Base-by-base conservation (phyloP, 2,888 invertebrate genomes). In the Polylopha cassiicola region DNA sequence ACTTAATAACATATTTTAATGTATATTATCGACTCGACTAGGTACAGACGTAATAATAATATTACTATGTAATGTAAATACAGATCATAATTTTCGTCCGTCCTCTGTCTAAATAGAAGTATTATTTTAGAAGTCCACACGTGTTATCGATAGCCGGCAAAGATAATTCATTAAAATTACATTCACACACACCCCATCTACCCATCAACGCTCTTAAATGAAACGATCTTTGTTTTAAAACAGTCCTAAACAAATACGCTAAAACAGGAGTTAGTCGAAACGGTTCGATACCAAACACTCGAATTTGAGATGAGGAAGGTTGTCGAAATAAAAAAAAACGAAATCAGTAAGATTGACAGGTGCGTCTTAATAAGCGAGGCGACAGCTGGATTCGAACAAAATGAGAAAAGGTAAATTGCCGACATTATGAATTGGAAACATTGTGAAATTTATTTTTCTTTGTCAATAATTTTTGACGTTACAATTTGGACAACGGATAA, bases 291-390 rank as follows among this genome's bases (percentile, higher is more conserved):
- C 61, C 64, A 59, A 72, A 71, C 69, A 78, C 77, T 82, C 59
- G 58, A 73, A 61, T 50, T 68, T 59, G 61, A 64, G 61, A 68
- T 65, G 63, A 71, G 64, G 71, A 70, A 73, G 70, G 67, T 64
- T 65, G 68, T 59, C 44, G 62, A 65, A 82, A 84, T 80, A 81
- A 84, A 81, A 84, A 80, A 51, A 59, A 58, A n/a, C 62, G 55
- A 52, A 54, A 48, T 52, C 63, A 62, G 53, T 58, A 72, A 82
- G 84, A 85, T 85, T 85, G 85, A 85, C 85, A 85, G 85, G 85
- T 85, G 85, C 79, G 81, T 77, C 81, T 80, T 85, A 85, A 84
- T 85, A 85, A 84, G 74, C 65, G 52, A 53, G 66, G 73, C 71
- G 69, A 73, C 84, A 82, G 78, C 75, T 84, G 85, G 64, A 64